Evolutionary conservation across 2,113 vertebrate species (phyloP).

Genomic region (Beaufortia kweichowensis): DNA sequence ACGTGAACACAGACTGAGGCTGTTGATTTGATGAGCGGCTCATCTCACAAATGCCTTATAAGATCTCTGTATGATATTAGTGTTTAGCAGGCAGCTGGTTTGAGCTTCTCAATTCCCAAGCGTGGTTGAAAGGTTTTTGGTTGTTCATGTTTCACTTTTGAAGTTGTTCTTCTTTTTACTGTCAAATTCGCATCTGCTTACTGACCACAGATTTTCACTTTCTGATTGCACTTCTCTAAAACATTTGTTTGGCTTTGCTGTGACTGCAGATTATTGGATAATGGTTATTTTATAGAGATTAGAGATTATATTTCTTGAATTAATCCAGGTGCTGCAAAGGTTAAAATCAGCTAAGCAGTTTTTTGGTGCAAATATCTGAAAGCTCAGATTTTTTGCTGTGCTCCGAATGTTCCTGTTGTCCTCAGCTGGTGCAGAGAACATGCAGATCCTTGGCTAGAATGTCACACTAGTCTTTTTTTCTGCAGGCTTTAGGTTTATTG

Average conservation of each 20-base stretch:
- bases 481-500: not conserved
- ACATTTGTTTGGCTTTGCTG: too few species aligned
- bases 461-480: not conserved
- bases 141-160: slow-evolving; percentile 6
- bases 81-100: not conserved
- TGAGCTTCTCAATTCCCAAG: not conserved
- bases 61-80: not conserved
- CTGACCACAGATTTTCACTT: not conserved
- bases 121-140: slow-evolving; percentile 4
- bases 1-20: too few species aligned
- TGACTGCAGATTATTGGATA: too few species aligned
- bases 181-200: not conserved
- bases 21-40: too few species aligned
- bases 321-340: not conserved
- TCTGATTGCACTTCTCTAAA: not conserved
- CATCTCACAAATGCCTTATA: not conserved
- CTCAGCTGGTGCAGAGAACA: slow-evolving; percentile 7
- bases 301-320: not conserved
- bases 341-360: not conserved
- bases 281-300: too few species aligned
- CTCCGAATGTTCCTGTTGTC: slow-evolving; percentile 15
- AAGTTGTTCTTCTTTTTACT: slow-evolving; percentile 1
- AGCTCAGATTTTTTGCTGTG: slow-evolving; percentile 10
- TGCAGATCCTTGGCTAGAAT: not conserved
- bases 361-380: slow-evolving; percentile 1